Evolutionary conservation across 1,140 invertebrate species (phyloP).

Genomic region (Hycleus phaleratus): DNA sequence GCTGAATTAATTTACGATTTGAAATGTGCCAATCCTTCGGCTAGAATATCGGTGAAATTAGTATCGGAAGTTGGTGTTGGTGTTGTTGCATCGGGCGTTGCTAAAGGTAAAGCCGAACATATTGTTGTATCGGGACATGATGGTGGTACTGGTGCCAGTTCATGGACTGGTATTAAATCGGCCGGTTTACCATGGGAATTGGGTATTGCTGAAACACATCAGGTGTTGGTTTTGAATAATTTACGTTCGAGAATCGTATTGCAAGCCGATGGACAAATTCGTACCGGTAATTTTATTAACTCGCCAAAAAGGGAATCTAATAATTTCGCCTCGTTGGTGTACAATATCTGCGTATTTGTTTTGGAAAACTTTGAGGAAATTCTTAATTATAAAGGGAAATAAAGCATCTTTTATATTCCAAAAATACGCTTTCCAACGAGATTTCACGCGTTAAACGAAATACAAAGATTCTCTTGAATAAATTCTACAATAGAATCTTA

Average conservation of each 20-base stretch:
- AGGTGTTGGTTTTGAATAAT: slow-evolving; percentile 92
- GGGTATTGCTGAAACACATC: slow-evolving; percentile 95
- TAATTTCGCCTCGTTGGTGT: too few relatives aligned
- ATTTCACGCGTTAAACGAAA: too few relatives aligned
- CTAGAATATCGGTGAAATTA: slow-evolving; percentile 94
- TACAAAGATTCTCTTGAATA: background rate
- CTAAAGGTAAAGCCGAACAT: slow-evolving; percentile 98
- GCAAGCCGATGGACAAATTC: slow-evolving; percentile 91
- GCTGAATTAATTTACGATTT: slow-evolving; percentile 98
- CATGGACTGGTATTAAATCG: slow-evolving; percentile 94
- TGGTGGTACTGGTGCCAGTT: slow-evolving; percentile 95
- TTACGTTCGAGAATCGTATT: slow-evolving; percentile 88
- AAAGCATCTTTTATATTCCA: too few relatives aligned
- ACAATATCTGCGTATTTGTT: too few relatives aligned
- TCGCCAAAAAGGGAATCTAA: too few relatives aligned
- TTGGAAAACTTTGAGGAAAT: too few relatives aligned
- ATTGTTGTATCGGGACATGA: slow-evolving; percentile 98
- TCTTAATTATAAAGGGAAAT: too few relatives aligned
- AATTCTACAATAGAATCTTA: background rate
- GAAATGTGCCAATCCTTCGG: slow-evolving; percentile 93
- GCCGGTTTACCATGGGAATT: slow-evolving; percentile 97
- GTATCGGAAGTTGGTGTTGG: slow-evolving; percentile 98
- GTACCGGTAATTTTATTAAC: slow-evolving; percentile 52
- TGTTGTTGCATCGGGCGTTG: slow-evolving; percentile 94
- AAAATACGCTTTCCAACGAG: too few relatives aligned